These are phyloP conservation scores for Corynorhinus townsendii DNA, from an alignment of 2,113 vertebrate genomes.

Conservation along the genomic window DNA sequence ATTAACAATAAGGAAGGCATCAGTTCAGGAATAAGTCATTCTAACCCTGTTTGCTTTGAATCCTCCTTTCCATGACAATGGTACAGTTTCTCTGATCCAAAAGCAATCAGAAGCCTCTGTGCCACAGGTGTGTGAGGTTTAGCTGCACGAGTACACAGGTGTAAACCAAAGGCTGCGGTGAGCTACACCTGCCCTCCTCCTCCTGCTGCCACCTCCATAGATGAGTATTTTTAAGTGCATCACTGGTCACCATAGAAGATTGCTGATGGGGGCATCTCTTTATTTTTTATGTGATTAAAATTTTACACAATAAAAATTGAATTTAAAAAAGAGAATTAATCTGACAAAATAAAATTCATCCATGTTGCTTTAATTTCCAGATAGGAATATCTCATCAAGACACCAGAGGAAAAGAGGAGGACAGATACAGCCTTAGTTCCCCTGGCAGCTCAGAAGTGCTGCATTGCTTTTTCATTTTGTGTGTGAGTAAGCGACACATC, in stretches of 20 bases:
- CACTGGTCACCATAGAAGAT: background rate
- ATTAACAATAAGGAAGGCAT: constrained; percentile 12
- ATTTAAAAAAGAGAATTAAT: background rate
- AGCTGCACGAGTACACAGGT: background rate
- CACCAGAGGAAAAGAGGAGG: background rate
- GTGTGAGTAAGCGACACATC: accelerated
- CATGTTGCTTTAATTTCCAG: background rate
- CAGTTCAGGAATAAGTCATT: background rate
- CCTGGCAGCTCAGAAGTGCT: background rate
- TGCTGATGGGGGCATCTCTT: background rate
- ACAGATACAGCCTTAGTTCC: background rate
- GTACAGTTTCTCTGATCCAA: background rate
- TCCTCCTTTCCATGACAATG: background rate
- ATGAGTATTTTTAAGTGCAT: background rate
- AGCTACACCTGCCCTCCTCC: background rate
- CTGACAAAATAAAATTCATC: background rate
- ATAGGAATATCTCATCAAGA: background rate
- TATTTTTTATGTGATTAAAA: background rate
- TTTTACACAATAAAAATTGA: background rate
- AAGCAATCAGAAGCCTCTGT: background rate
- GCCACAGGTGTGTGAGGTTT: background rate
- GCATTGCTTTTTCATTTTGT: background rate
- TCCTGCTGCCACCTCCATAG: background rate
- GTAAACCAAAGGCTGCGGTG: background rate
- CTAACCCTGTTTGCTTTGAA: background rate